phyloP scores from a whole-genome alignment of 1,140 invertebrate genomes.

The Drosophila lowei region DNA sequence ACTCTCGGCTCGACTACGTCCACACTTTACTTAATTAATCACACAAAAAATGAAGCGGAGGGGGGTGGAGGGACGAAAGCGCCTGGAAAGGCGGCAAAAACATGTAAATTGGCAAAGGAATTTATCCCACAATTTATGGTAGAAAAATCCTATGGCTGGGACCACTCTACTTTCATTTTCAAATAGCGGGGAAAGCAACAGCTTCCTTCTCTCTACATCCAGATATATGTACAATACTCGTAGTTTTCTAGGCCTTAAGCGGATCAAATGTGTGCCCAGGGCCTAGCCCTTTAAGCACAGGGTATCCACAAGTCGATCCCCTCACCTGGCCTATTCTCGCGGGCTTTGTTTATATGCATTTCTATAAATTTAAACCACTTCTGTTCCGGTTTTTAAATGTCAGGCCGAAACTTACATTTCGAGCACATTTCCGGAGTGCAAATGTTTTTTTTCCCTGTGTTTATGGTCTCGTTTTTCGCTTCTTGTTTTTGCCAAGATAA shows the following conservation, averaged over 20 bases:
- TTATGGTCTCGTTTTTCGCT: conserved; percentile 19
- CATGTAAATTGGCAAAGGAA: too few species aligned
- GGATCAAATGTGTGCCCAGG: too few species aligned
- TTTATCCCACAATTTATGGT: too few species aligned
- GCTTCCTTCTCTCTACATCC: too few species aligned
- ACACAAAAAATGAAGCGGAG: neutral
- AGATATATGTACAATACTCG: too few species aligned
- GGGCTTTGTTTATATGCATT: neutral
- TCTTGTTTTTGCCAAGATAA: conserved; percentile 21
- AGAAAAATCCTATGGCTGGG: too few species aligned
- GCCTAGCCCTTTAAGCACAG: neutral
- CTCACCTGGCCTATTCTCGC: neutral
- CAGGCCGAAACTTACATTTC: conserved; percentile 39
- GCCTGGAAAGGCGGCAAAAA: too few species aligned
- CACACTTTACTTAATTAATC: conserved; percentile 32
- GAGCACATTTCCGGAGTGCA: conserved; percentile 38
- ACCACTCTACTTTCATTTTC: too few species aligned
- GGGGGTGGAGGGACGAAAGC: neutral
- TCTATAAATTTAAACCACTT: conserved; percentile 12
- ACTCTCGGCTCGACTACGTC: neutral
- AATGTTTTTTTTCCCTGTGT: conserved; percentile 12
- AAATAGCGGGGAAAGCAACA: too few species aligned
- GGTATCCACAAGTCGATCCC: neutral
- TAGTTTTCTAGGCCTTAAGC: too few species aligned
- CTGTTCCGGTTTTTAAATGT: conserved; percentile 47